These are phyloP conservation scores for Sarcophilus harrisii DNA, from an alignment of 2,797 vertebrate species.

Conservation along the genomic window DNA sequence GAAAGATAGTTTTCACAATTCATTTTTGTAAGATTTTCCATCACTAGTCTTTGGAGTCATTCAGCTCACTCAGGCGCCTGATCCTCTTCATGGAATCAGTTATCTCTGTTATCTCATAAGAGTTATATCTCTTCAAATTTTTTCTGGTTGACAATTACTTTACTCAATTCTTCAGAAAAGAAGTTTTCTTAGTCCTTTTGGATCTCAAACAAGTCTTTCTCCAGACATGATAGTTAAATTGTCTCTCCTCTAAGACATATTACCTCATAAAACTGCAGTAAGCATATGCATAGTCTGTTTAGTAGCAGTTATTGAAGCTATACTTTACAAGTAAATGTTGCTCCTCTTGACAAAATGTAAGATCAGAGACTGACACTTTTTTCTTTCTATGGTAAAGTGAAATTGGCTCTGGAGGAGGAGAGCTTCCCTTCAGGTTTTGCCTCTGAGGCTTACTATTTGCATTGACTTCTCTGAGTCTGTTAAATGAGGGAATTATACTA, in stretches of 20 bases:
- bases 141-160: background rate
- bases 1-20: too few species aligned
- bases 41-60: background rate
- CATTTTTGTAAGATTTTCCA: too few species aligned
- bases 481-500: background rate
- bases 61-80: background rate
- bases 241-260: background rate
- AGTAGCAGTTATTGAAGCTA: background rate
- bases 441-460: background rate
- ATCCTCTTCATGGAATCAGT: background rate
- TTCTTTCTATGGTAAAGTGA: background rate
- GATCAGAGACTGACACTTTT: background rate
- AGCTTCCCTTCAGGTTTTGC: background rate
- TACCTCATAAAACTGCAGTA: background rate
- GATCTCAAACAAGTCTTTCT: background rate
- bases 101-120: background rate
- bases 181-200: background rate
- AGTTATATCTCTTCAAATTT: background rate
- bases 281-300: background rate
- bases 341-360: background rate
- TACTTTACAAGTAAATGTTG: background rate
- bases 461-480: background rate
- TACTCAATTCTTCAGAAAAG: background rate
- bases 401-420: background rate
- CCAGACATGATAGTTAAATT: background rate